Percentiles rank a stretch among this genome's conserved stretches.
Conservation (phyloP, 2,113 vertebrate species). For the Piprites chloris region DNA sequence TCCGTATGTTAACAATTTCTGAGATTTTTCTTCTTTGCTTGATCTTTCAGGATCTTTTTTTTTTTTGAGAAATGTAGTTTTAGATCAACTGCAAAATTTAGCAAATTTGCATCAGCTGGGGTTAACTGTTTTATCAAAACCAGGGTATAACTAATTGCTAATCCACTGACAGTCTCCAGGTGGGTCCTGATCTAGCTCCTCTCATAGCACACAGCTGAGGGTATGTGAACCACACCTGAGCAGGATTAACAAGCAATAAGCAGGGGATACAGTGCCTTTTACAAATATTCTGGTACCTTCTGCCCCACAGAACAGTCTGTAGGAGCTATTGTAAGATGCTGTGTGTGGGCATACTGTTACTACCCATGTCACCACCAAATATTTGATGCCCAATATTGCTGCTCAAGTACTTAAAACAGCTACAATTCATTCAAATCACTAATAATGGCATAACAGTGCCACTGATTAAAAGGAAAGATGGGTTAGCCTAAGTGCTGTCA, state of each 20-base stretch:
- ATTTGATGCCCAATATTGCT: background rate
- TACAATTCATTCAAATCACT: background rate
- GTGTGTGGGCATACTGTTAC: background rate
- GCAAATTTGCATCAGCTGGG: background rate
- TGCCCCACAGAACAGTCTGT: no score
- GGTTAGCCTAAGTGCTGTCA: background rate
- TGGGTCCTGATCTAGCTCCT: background rate
- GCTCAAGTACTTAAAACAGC: background rate
- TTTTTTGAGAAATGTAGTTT: background rate
- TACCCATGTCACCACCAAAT: background rate
- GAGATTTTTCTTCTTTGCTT: background rate
- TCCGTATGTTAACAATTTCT: background rate
- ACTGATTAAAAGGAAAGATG: background rate
- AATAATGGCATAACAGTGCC: background rate
- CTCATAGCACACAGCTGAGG: background rate
- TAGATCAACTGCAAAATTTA: background rate
- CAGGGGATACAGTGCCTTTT: accelerated
- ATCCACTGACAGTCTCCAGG: background rate
- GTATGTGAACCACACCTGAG: background rate
- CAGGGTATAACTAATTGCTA: background rate
- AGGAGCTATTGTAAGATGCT: background rate
- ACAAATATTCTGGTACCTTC: background rate
- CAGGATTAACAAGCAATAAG: background rate
- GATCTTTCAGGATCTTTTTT: background rate
- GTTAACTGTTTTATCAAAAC: background rate